Conservation (phyloP, 2,113 vertebrate genomes). For the Centropus bengalensis region DNA sequence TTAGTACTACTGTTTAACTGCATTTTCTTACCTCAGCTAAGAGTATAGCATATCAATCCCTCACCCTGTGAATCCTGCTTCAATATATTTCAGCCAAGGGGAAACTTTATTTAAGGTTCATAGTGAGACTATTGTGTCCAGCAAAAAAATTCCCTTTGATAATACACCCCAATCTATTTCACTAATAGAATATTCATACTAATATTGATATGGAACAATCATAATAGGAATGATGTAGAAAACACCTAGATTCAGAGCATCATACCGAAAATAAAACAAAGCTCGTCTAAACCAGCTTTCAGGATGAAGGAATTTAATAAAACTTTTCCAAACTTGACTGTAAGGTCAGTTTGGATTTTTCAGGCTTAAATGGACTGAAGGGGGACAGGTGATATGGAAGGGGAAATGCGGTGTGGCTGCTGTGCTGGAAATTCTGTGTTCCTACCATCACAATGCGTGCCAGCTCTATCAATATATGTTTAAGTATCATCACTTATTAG, state of each 20-base stretch:
- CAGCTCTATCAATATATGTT: not conserved
- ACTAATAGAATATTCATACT: not conserved
- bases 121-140: not conserved
- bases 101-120: not conserved
- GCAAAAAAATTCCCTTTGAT: not conserved
- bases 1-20: not conserved
- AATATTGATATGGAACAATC: not conserved
- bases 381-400: not conserved
- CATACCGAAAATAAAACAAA: not conserved
- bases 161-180: not conserved
- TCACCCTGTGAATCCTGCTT: not conserved
- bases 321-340: not conserved
- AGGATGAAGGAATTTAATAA: not conserved
- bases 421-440: not conserved
- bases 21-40: not conserved
- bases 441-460: not conserved
- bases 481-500: not conserved
- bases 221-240: not conserved
- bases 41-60: not conserved
- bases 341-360: not conserved
- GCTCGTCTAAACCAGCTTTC: not conserved
- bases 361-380: not conserved
- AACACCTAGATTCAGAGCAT: not conserved
- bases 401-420: fast-evolving
- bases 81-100: not conserved